phyloP scores from a whole-genome alignment of 2,797 vertebrate species.

The Serranus cabrilla region DNA sequence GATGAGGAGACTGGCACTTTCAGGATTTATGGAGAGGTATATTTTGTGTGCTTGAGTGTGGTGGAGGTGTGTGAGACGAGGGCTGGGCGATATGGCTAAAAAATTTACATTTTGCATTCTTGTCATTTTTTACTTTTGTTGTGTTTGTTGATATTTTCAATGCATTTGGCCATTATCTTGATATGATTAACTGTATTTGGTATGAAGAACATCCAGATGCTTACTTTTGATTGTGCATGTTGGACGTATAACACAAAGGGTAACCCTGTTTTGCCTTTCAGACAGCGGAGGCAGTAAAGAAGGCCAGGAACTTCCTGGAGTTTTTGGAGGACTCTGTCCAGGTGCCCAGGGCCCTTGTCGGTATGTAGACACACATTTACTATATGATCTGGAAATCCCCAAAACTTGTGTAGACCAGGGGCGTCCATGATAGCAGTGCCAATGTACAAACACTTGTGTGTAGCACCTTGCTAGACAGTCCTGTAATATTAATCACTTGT shows the following conservation, averaged over 20 bases:
- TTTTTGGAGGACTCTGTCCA: constrained; percentile 98
- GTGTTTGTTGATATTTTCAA: neutral
- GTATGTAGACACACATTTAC: constrained; percentile 81
- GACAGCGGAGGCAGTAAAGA: constrained; percentile 95
- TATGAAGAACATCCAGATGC: neutral
- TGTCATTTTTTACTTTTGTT: neutral
- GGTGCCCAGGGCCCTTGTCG: constrained; percentile 97
- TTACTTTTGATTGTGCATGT: neutral
- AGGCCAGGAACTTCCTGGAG: constrained; percentile 95
- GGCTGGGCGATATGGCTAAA: too few species aligned
- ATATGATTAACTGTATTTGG: neutral
- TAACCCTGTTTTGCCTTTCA: constrained; percentile 66
- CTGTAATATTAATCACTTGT: neutral
- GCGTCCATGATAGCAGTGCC: neutral
- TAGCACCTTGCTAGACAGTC: neutral
- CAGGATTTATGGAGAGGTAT: constrained; percentile 98
- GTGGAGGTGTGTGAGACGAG: neutral
- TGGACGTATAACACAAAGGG: neutral
- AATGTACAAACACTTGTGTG: neutral
- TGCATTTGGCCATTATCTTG: neutral
- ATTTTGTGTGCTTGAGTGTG: neutral
- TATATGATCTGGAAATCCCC: neutral
- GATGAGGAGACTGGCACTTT: constrained; percentile 97
- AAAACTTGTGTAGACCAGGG: neutral
- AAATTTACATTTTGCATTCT: neutral